Evolutionary conservation across 1,140 invertebrate genomes (phyloP), one percentile per base, ranked within the genome.

Genomic region (Caenorhabditis remanei): DNA sequence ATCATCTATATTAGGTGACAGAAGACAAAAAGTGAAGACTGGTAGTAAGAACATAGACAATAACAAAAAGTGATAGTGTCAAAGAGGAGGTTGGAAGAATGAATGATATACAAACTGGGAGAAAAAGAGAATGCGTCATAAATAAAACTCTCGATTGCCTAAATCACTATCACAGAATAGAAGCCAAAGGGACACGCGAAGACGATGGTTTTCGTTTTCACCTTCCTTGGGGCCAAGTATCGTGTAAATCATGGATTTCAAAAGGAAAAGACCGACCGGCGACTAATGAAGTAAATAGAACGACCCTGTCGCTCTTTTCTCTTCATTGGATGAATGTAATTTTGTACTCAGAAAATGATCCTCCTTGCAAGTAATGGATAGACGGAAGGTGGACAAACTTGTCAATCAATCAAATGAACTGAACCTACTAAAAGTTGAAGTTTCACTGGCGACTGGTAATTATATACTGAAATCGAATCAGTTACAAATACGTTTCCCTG

Each of bases 361-460:
- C 63, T 46, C n/a, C 6, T n/a, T n/a, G 14, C 24, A 63, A 24
- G 43, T 40, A 50, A 3, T 53, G 71, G n/a, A 50, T 46, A 71
- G 65, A 71, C 46, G 24, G 61, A 32, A 63, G 24, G 19, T 32
- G 9, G 4, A 79, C 46, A 53, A 79, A 79, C 71, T 79, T 79
- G 71, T 79, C 71, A 79, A 79, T 79, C 71, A 79, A 79, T 79
- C 71, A 79, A 79, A 79, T 79, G 71, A 24, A 79, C 71, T 63
- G 61, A 63, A 63, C 24, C 21, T n/a, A 7, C 61, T 79, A 53
- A 4, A 41, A 16, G 14, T 79, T 79, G 46, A 50, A 32, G 8
- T 79, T 53, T 19, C 0, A 53, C n/a, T 50, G 41, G n/a, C 71
- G 46, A 79, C 21, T 48, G 43, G 43, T 79, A 79, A 79, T 79